A percentile compares a stretch with the other conserved stretches of the same genome.
Evolutionary conservation across 2,888 invertebrate species (phyloP).

Genomic region (Aleiodes testaceus): DNA sequence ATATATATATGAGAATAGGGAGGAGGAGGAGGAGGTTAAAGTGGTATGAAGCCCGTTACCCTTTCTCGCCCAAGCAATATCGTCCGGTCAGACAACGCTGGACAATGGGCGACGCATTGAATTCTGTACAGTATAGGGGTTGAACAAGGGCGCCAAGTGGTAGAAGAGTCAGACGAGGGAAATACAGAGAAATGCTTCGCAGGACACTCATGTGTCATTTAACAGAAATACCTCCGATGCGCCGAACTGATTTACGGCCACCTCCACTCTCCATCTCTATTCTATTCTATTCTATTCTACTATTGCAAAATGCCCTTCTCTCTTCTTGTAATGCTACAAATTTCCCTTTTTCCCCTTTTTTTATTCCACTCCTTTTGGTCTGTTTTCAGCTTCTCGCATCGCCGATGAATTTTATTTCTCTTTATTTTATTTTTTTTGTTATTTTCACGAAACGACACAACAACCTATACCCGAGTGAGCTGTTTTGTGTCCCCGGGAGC

Average conservation of each 20-base stretch:
- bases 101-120: conserved; percentile 68
- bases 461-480: conserved; percentile 36
- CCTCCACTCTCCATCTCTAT: conserved; percentile 37
- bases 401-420: conserved; percentile 37
- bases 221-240: conserved; percentile 70
- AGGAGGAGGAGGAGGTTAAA: conserved; percentile 16
- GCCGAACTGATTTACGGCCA: conserved; percentile 69
- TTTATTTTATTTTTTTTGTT: conserved; percentile 10
- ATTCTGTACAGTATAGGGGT: conserved; percentile 56
- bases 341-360: background rate
- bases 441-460: conserved; percentile 32
- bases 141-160: conserved; percentile 40
- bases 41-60: conserved; percentile 46
- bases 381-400: conserved; percentile 31
- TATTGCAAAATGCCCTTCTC: conserved; percentile 31
- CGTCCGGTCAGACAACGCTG: conserved; percentile 67
- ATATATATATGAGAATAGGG: background rate
- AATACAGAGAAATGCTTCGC: conserved; percentile 47
- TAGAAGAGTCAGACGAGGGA: conserved; percentile 36
- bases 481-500: conserved; percentile 39
- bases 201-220: conserved; percentile 68
- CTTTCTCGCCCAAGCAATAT: conserved; percentile 60
- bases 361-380: background rate
- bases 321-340: conserved; percentile 33
- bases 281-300: conserved; percentile 24